phyloP scores from a whole-genome alignment of 2,113 vertebrate species.

The Rhadina sibilatrix region DNA sequence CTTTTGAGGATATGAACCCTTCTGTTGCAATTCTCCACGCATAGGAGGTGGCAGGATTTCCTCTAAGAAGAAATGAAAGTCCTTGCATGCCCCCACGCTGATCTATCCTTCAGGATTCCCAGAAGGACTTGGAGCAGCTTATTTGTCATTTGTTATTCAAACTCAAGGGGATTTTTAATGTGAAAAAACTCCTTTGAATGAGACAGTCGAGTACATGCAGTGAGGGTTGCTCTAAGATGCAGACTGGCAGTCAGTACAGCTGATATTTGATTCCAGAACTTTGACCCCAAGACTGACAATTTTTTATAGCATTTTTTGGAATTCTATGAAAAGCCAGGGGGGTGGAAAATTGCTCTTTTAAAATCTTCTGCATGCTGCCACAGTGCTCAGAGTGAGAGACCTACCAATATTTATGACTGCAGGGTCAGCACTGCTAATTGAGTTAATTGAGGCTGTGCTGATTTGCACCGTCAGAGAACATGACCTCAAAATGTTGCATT shows the following conservation, averaged over 20 bases:
- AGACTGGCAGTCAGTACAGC: no score
- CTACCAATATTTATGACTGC: neutral
- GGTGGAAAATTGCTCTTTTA: neutral
- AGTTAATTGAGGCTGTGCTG: neutral
- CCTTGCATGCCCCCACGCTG: neutral
- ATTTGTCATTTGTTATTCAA: neutral
- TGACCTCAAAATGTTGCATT: neutral
- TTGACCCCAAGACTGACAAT: neutral
- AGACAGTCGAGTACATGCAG: neutral
- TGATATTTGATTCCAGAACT: neutral
- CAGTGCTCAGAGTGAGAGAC: neutral
- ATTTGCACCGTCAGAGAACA: neutral
- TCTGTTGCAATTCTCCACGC: neutral
- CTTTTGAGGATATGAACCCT: neutral
- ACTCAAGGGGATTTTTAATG: neutral
- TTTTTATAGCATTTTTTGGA: neutral
- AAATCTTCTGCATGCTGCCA: neutral
- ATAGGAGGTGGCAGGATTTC: neutral
- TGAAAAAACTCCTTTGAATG: neutral
- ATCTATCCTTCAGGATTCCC: neutral
- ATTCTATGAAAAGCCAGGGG: rapidly evolving
- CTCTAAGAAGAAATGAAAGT: neutral
- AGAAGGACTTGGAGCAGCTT: neutral
- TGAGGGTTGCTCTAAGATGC: neutral
- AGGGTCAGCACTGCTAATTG: neutral